These are phyloP conservation scores for Lagocephalus sceleratus DNA, from an alignment of 2,797 vertebrate genomes.

Conservation along the genomic window DNA sequence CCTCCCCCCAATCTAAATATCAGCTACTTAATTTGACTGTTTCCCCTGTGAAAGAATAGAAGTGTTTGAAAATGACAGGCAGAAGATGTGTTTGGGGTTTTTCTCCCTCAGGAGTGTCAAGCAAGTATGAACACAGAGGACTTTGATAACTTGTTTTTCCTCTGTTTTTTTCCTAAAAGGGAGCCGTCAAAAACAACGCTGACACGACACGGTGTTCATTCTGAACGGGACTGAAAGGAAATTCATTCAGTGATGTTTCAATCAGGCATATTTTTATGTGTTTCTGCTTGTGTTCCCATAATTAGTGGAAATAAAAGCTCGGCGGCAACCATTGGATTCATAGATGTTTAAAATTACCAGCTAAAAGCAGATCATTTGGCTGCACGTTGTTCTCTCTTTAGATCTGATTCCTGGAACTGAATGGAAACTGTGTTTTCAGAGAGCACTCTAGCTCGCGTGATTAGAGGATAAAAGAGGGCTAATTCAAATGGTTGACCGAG, in stretches of 20 bases:
- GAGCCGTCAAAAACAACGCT: slow-evolving; percentile 15
- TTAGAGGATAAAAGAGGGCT: slow-evolving; percentile 13
- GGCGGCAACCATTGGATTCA: slow-evolving; percentile 1
- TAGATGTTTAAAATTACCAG: too few species aligned
- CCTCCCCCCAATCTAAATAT: slow-evolving; percentile 8
- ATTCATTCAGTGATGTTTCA: slow-evolving; percentile 6
- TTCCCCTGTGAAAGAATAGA: slow-evolving; percentile 27
- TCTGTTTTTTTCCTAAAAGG: slow-evolving; percentile 9
- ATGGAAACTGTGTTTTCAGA: slow-evolving; percentile 1
- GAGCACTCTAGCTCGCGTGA: slow-evolving; percentile 6
- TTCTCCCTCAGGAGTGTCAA: slow-evolving; percentile 5
- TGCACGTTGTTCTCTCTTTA: background rate
- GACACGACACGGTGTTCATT: slow-evolving; percentile 15
- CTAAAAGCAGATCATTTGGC: background rate
- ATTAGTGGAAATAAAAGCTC: slow-evolving; percentile 18
- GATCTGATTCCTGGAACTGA: background rate
- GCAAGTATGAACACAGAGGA: slow-evolving; percentile 6
- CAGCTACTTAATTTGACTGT: slow-evolving; percentile 16
- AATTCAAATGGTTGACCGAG: slow-evolving; percentile 5
- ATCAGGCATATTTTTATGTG: background rate
- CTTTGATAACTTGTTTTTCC: background rate
- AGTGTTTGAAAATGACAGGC: slow-evolving; percentile 15
- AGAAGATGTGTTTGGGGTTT: background rate
- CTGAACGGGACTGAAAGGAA: slow-evolving; percentile 3
- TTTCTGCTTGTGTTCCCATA: slow-evolving; percentile 13